Base-by-base conservation (phyloP, 1,140 invertebrate genomes). In the Atta cephalotes region DNA sequence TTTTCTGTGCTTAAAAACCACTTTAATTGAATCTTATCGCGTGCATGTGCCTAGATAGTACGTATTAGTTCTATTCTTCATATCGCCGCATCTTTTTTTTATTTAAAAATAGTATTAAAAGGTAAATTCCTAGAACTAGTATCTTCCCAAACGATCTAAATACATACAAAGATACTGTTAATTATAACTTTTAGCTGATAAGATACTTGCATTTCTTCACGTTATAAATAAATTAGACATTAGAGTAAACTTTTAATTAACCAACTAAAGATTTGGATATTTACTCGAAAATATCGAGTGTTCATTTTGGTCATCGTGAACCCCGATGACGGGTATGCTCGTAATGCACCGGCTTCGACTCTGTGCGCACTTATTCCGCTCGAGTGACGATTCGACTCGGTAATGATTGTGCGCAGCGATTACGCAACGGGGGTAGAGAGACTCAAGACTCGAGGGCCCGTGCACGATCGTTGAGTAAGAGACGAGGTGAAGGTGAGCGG, bases 401-500 rank as follows among this genome's bases (percentile, higher is more conserved):
- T 91, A 91, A 91, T 88, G 86, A 89, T 91, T 80, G 90, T 82
- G 81, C 82, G 53, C 78, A 56, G 66, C 53, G 72, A 91, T 92
- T 92, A 92, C 85, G 89, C 89, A 91, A 92, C 76, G 87, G 89
- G 82, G 88, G 87, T 89, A 89, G 88, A 89, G 58, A 86, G 84
- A 91, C 87, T 87, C 31, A 6, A 35, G 31, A 35, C 31, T 35
- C 87, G 87, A 49, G 80, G 25, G 80, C 45, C 39, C 56, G 65
- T 35, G 78, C 77, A 56, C 84, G 80, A 90, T 91, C 81, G 90
- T 92, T 92, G 90, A 88, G 91, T 92, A 92, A 92, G 84, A 92
- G 91, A 90, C 86, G 89, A 92, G 91, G 91, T 92, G 91, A 92
- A 92, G 91, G 91, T 92, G 91, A 92, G 90, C 89, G 86, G 88